Conservation (phyloP, 1,140 invertebrate species). For the Liolophura sinensis region DNA sequence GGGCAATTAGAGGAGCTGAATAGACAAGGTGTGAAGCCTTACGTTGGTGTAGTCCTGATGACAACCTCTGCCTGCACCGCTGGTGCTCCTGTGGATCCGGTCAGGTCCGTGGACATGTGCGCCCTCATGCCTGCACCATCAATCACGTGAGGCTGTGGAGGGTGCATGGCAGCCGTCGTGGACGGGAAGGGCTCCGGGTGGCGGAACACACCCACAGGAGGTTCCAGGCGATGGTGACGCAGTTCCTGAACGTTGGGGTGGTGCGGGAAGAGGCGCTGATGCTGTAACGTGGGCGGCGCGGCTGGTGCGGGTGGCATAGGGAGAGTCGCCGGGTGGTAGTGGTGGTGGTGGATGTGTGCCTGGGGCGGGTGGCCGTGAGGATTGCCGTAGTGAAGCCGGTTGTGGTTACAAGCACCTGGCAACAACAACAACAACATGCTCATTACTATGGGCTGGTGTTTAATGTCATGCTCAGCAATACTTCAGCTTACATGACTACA, state of each 20-base stretch:
- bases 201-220: not conserved
- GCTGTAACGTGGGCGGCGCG: constrained; percentile 14
- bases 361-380: constrained; percentile 33
- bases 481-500: too few species aligned
- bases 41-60: constrained; percentile 37
- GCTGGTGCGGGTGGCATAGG: constrained; percentile 22
- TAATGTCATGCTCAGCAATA: too few species aligned
- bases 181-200: not conserved
- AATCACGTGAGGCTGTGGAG: not conserved
- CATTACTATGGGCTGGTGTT: too few species aligned
- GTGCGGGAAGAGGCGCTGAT: constrained; percentile 9
- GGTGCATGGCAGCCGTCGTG: not conserved
- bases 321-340: constrained; percentile 40
- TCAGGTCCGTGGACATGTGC: constrained; percentile 8
- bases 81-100: constrained; percentile 4
- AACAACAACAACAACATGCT: not conserved
- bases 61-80: constrained; percentile 45
- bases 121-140: not conserved
- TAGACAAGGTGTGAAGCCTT: not conserved
- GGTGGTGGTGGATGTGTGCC: constrained; percentile 64
- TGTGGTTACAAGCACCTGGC: constrained; percentile 12
- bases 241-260: constrained; percentile 4
- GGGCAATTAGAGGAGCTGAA: not conserved
- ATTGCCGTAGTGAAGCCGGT: constrained; percentile 58
- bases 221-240: not conserved